Percentiles rank a stretch among this genome's conserved stretches.
Conservation (phyloP, 2,888 invertebrate genomes). For the Plebejus argus region DNA sequence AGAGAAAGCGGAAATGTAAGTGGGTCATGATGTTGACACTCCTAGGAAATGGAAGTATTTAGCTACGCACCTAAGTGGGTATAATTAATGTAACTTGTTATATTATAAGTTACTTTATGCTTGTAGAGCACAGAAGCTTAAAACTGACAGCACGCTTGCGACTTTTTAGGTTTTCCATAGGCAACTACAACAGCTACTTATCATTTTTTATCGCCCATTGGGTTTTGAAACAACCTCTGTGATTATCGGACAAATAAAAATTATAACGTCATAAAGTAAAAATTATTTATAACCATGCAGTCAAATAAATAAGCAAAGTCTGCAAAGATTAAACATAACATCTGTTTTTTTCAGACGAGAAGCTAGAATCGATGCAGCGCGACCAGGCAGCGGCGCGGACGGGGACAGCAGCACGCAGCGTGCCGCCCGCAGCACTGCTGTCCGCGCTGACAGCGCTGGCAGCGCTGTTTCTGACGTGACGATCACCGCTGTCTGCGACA, state of each 20-base stretch:
- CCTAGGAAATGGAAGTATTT: constrained; percentile 17
- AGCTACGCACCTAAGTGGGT: background rate
- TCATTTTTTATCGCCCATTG: too few relatives aligned
- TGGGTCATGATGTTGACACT: constrained; percentile 20
- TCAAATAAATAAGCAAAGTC: background rate
- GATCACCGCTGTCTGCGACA: constrained; percentile 2
- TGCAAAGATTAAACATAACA: background rate
- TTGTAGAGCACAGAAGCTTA: too few relatives aligned
- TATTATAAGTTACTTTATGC: too few relatives aligned
- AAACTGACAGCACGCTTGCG: too few relatives aligned
- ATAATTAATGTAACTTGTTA: background rate
- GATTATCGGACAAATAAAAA: too few relatives aligned
- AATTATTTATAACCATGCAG: too few relatives aligned
- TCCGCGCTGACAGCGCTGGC: constrained; percentile 27
- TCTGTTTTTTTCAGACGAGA: constrained; percentile 55
- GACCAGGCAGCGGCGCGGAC: constrained; percentile 62
- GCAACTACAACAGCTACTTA: too few relatives aligned
- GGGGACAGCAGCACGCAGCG: constrained; percentile 42
- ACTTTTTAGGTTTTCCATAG: too few relatives aligned
- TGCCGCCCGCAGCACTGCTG: constrained; percentile 20
- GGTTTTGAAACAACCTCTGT: too few relatives aligned
- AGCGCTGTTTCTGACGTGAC: constrained; percentile 38
- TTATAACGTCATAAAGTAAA: too few relatives aligned
- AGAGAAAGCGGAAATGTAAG: constrained; percentile 16
- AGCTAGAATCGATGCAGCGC: constrained; percentile 85